Evolutionary conservation across 1,140 invertebrate species (phyloP), one percentile per base, ranked within the genome.

Genomic region (Papilio helenus): DNA sequence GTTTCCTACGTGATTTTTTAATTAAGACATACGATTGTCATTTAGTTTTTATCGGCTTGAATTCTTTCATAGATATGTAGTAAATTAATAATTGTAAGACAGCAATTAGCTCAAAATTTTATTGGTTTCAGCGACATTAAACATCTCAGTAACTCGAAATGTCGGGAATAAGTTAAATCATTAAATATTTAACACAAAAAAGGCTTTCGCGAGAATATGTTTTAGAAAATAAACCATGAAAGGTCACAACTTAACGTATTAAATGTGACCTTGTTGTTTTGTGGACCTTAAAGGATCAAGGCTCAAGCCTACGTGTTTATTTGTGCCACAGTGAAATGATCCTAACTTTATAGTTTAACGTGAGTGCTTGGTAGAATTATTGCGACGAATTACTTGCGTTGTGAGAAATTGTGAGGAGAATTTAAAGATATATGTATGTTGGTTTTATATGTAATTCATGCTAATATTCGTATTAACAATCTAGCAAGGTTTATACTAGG

Each of bases 261-360:
- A 26, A 61, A 68, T 68, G 26, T 68, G 61, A 68, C 23, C 61
- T 68, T 68, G 61, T 61, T 61, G 58, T 68, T 68, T 68, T 68
- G 61, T 68, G 26, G 61, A 68, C 23, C 23, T 68, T 68, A 68
- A 29, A 29, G 61, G 61, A 68, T 34, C 26, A 29, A 68, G 61
- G 61, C 3, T 61, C 55, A 20, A 58, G 20, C 58, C 58, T 61
- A 61, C 58, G 23, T 61, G 58, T 61, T 61, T 61, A 61, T 61
- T 23, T 61, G 23, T 34, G 61, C 14, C 23, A 29, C 61, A 68
- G 20, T 18, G 12, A 68, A 29, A 68, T 29, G 61, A 12, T 18
- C 26, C 58, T 23, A 29, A 29, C 23, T 68, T 68, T 29, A 68
- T 68, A 68, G 61, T 29, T 7, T 29, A 68, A 68, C 26, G 61